Conservation (phyloP, 2,888 invertebrate species). For the Craniophora ligustri region DNA sequence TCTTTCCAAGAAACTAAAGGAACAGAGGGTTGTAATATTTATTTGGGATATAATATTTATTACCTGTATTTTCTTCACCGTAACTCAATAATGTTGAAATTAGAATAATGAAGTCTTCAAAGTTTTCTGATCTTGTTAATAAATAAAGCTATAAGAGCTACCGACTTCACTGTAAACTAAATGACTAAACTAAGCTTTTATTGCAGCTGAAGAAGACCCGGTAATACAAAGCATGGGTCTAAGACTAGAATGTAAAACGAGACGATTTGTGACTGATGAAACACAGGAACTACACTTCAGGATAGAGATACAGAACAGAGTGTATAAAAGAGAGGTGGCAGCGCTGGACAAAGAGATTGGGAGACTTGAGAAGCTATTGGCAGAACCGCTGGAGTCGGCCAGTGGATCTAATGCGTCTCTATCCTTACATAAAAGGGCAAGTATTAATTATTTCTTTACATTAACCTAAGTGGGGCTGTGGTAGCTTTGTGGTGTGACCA, state of each 20-base stretch:
- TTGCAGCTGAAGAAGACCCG: slow-evolving; percentile 92
- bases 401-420: slow-evolving; percentile 80
- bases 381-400: slow-evolving; percentile 89
- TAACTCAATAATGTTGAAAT: too few relatives aligned
- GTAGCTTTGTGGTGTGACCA: too few relatives aligned
- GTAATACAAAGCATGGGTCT: slow-evolving; percentile 96
- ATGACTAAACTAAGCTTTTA: neutral
- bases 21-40: too few relatives aligned
- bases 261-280: slow-evolving; percentile 95
- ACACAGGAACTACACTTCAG: slow-evolving; percentile 94
- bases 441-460: too few relatives aligned
- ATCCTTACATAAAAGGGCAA: slow-evolving; percentile 74
- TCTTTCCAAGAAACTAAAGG: too few relatives aligned
- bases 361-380: slow-evolving; percentile 91
- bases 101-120: too few relatives aligned
- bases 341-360: slow-evolving; percentile 93
- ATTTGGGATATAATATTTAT: too few relatives aligned
- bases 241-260: slow-evolving; percentile 95
- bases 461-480: too few relatives aligned
- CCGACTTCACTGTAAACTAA: too few relatives aligned
- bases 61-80: too few relatives aligned
- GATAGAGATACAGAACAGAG: slow-evolving; percentile 97
- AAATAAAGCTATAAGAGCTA: too few relatives aligned
- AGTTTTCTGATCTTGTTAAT: too few relatives aligned
- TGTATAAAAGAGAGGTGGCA: slow-evolving; percentile 94